A percentile compares a stretch with the other conserved stretches of the same genome.
These are phyloP conservation scores for Oscheius myriophilus DNA, from an alignment of 2,888 invertebrate species.

Conservation along the genomic window DNA sequence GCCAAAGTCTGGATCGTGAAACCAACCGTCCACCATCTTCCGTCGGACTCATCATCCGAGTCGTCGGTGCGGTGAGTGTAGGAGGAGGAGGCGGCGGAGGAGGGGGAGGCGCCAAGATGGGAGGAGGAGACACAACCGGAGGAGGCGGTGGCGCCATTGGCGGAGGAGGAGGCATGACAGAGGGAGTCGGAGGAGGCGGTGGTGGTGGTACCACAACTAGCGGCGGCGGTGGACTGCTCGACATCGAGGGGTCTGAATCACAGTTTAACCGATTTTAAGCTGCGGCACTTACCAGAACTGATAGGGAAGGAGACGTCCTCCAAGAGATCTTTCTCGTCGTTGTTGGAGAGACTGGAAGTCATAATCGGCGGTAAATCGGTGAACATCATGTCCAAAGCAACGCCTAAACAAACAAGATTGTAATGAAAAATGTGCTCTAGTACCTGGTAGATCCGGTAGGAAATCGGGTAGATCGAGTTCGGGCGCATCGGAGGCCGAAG, in stretches of 20 bases:
- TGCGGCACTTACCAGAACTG: background rate
- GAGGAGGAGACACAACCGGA: constrained; percentile 11
- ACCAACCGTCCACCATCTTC: constrained; percentile 19
- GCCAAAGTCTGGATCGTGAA: no score
- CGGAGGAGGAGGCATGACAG: constrained; percentile 7
- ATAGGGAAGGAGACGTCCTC: background rate
- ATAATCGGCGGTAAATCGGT: constrained; percentile 13
- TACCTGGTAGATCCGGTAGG: constrained; percentile 50
- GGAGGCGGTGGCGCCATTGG: constrained; percentile 25
- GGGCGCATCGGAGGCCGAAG: constrained; percentile 24
- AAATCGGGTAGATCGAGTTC: constrained; percentile 44
- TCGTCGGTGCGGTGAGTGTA: constrained; percentile 7
- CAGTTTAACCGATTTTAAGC: background rate
- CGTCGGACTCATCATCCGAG: constrained; percentile 14
- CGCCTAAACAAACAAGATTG: constrained; percentile 16
- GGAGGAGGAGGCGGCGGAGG: constrained; percentile 24
- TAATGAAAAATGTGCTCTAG: background rate
- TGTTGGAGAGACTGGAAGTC: constrained; percentile 7
- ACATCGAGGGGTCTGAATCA: background rate
- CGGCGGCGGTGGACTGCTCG: background rate
- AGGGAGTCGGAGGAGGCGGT: constrained; percentile 16
- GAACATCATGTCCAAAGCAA: constrained; percentile 32
- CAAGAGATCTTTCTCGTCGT: constrained; percentile 1
- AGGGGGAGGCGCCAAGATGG: constrained; percentile 8
- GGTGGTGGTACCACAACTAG: background rate